Conservation (phyloP, 2,888 invertebrate genomes). For the Pyrrhosoma nymphula region DNA sequence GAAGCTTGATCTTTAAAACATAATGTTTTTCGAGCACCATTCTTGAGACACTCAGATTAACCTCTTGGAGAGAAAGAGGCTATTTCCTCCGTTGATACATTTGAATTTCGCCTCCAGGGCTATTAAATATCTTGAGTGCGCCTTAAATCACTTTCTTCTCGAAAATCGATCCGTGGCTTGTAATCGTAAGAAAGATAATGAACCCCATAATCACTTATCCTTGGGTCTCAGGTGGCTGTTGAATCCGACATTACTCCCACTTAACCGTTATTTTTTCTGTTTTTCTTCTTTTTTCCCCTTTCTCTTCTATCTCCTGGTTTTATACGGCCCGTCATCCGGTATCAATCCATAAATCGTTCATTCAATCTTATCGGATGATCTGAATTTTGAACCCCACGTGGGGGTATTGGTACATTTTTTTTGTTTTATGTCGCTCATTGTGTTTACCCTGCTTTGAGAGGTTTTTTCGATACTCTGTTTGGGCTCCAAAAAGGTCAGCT, state of each 20-base stretch:
- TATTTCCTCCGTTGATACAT: background rate
- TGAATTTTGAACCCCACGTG: background rate
- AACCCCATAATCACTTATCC: constrained; percentile 23
- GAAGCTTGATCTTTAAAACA: too few species aligned
- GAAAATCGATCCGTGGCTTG: background rate
- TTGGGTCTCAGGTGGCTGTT: background rate
- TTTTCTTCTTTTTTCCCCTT: too few species aligned
- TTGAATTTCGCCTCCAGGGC: background rate
- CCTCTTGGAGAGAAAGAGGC: background rate
- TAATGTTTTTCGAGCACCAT: too few species aligned
- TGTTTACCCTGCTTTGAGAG: background rate
- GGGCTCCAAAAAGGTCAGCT: background rate
- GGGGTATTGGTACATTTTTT: background rate
- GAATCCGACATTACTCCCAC: constrained; percentile 8
- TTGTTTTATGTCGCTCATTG: background rate
- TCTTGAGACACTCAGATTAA: too few species aligned
- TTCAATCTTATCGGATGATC: constrained; percentile 5
- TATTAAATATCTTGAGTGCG: background rate
- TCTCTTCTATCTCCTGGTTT: background rate
- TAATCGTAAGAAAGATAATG: constrained; percentile 12
- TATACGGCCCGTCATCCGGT: background rate
- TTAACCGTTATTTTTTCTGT: background rate
- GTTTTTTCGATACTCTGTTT: background rate
- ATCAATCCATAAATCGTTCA: constrained; percentile 27
- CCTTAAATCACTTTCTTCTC: background rate